Evolutionary conservation across 1,140 invertebrate species (phyloP).

Genomic region (Mamestra configurata): DNA sequence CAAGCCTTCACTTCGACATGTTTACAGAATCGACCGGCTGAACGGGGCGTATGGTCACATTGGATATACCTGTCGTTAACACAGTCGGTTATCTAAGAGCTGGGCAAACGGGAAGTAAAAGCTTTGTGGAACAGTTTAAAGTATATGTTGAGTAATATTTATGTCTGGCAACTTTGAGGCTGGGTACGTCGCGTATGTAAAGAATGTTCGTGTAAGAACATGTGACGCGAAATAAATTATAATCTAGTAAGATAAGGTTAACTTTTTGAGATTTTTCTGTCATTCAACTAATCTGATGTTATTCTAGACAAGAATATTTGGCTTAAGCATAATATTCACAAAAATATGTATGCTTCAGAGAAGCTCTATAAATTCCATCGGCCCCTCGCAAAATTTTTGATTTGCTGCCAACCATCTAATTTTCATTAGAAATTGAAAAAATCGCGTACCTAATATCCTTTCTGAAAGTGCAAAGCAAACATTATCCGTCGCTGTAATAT

Average conservation of each 20-base stretch:
- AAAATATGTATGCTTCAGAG: too few relatives aligned
- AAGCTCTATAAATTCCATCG: too few relatives aligned
- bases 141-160: background rate
- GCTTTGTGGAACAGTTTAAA: background rate
- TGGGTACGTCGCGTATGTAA: background rate
- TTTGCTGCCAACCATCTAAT: background rate
- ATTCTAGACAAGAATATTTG: background rate
- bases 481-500: constrained; percentile 33
- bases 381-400: background rate
- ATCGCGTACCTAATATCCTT: constrained; percentile 52
- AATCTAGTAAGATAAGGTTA: too few relatives aligned
- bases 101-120: constrained; percentile 15
- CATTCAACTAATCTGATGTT: background rate
- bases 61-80: background rate
- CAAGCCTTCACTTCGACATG: too few relatives aligned
- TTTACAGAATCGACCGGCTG: too few relatives aligned
- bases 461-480: constrained; percentile 46
- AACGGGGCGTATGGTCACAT: too few relatives aligned
- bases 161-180: background rate
- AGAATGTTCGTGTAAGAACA: too few relatives aligned
- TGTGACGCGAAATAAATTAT: too few relatives aligned
- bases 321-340: too few relatives aligned
- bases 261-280: background rate
- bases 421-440: constrained; percentile 30
- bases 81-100: constrained; percentile 14